These are phyloP conservation scores for Bombus pyrosoma DNA, from an alignment of 1,140 invertebrate species.

Conservation along the genomic window DNA sequence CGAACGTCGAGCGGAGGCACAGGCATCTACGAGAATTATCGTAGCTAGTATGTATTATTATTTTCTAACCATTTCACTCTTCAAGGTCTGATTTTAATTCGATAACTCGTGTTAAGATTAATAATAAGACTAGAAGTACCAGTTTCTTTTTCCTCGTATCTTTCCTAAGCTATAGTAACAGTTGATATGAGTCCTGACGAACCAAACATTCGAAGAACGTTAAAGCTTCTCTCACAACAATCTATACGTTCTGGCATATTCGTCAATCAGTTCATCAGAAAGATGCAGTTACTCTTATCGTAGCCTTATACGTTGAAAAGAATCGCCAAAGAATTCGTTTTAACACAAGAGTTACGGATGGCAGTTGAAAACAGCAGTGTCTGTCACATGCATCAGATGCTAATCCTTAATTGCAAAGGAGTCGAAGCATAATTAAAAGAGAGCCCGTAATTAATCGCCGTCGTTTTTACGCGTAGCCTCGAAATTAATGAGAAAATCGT, in stretches of 20 bases:
- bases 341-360: neutral
- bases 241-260: too few relatives aligned
- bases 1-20: constrained; percentile 72
- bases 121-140: neutral
- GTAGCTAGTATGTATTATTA: constrained; percentile 88
- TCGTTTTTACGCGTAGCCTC: neutral
- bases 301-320: too few relatives aligned
- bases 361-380: neutral
- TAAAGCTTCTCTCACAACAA: too few relatives aligned
- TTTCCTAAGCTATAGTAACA: neutral
- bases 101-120: neutral
- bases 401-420: neutral
- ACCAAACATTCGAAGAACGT: neutral
- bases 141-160: neutral
- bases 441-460: constrained; percentile 6
- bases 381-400: neutral
- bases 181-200: fast-evolving
- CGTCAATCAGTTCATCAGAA: too few relatives aligned
- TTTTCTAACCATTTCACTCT: neutral
- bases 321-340: neutral
- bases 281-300: too few relatives aligned
- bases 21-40: constrained; percentile 84
- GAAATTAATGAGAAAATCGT: constrained; percentile 25
- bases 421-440: neutral
- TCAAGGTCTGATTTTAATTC: neutral